A percentile compares a stretch with the other conserved stretches of the same genome.
phyloP scores from a whole-genome alignment of 1,140 invertebrate genomes.

The Helicoverpa zea region DNA sequence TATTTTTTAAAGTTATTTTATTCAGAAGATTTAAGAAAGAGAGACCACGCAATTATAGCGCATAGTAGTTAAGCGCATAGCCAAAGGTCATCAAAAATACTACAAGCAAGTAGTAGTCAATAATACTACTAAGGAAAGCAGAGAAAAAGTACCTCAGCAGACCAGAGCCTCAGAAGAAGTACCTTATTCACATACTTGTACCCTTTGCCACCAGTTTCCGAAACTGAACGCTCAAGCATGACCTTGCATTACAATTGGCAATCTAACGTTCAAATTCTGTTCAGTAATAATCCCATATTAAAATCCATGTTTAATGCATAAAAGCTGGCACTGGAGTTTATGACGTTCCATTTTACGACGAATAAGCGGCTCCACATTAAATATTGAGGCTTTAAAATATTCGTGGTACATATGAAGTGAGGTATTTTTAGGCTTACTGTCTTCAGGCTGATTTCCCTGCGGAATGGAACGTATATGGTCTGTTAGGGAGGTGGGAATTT shows the following conservation, averaged over 20 bases:
- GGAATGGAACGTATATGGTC: slow-evolving; percentile 10
- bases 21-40: too few relatives aligned
- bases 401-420: slow-evolving; percentile 8
- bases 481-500: neutral
- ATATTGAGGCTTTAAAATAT: slow-evolving; percentile 38
- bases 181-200: too few relatives aligned
- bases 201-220: neutral
- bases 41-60: too few relatives aligned
- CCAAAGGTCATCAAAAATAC: too few relatives aligned
- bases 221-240: too few relatives aligned
- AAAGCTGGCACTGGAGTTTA: slow-evolving; percentile 1
- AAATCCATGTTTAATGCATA: slow-evolving; percentile 12
- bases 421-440: slow-evolving; percentile 13
- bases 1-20: too few relatives aligned
- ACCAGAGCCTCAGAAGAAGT: too few relatives aligned
- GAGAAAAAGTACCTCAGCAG: too few relatives aligned
- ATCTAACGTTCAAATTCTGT: too few relatives aligned
- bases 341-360: slow-evolving; percentile 15
- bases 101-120: too few relatives aligned
- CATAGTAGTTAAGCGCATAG: too few relatives aligned
- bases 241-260: neutral
- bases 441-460: slow-evolving; percentile 14
- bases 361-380: slow-evolving; percentile 33
- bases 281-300: neutral
- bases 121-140: too few relatives aligned